Conservation (phyloP, 2,113 vertebrate species). For the Myotis yumanensis region DNA sequence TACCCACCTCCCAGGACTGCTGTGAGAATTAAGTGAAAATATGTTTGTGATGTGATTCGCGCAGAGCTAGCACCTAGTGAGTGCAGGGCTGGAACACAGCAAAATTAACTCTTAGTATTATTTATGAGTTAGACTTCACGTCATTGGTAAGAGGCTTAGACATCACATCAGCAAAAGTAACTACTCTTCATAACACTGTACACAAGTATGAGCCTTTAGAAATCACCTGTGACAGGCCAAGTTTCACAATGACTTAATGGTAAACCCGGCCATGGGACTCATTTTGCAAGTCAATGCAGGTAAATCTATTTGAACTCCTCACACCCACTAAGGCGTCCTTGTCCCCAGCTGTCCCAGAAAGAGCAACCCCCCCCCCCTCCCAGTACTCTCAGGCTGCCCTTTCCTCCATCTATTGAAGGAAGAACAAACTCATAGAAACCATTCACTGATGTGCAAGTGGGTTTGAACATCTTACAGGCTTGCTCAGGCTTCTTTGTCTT, state of each 20-base stretch:
- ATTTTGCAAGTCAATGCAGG: neutral
- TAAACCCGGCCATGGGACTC: neutral
- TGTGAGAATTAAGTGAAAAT: neutral
- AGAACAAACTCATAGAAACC: constrained; percentile 6
- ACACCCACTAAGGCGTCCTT: neutral
- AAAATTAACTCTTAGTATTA: neutral
- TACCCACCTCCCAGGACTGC: neutral
- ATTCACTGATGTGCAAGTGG: neutral
- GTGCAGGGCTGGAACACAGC: neutral
- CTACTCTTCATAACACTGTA: neutral
- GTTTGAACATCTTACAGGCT: constrained; percentile 26
- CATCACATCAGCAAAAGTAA: neutral
- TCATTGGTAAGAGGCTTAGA: neutral
- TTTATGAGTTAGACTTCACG: neutral
- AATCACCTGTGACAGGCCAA: neutral
- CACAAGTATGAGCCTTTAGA: neutral
- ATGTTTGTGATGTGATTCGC: neutral
- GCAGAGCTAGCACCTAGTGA: neutral
- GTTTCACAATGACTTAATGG: neutral
- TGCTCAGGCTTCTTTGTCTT: constrained; percentile 15
- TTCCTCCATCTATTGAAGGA: neutral
- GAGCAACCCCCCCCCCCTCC: neutral
- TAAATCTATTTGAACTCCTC: neutral
- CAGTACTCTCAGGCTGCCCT: neutral
- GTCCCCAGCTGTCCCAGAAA: neutral